Evolutionary conservation across 1,140 invertebrate genomes (phyloP).

Genomic region (Colletes latitarsis): DNA sequence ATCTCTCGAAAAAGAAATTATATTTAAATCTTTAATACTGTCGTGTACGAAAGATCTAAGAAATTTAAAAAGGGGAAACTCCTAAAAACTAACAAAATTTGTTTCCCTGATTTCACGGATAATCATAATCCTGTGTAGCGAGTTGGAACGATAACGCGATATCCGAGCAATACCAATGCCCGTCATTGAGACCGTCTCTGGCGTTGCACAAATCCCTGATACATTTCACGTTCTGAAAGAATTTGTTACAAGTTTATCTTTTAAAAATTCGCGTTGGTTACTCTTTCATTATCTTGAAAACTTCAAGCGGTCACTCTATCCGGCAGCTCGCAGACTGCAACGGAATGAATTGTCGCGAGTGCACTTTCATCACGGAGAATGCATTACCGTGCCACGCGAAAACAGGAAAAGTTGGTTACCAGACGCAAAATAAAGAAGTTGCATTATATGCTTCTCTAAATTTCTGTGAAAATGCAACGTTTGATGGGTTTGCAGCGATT

Average conservation of each 20-base stretch:
- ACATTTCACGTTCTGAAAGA: neutral
- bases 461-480: neutral
- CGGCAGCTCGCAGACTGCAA: neutral
- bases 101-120: too few species aligned
- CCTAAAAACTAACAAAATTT: too few species aligned
- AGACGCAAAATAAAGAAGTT: neutral
- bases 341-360: conserved; percentile 30
- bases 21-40: too few species aligned
- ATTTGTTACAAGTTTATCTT: neutral
- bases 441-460: neutral
- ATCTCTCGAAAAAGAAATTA: too few species aligned
- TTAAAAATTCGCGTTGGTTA: neutral
- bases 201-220: too few species aligned
- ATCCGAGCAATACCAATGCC: too few species aligned
- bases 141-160: too few species aligned
- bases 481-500: too few species aligned
- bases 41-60: too few species aligned
- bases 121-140: too few species aligned
- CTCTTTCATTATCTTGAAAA: conserved; percentile 17
- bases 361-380: conserved; percentile 23
- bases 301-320: neutral
- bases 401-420: conserved; percentile 13
- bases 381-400: neutral
- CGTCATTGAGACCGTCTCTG: too few species aligned
- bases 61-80: too few species aligned